phyloP scores from a whole-genome alignment of 2,113 vertebrate genomes.

The Turdus rufiventris region DNA sequence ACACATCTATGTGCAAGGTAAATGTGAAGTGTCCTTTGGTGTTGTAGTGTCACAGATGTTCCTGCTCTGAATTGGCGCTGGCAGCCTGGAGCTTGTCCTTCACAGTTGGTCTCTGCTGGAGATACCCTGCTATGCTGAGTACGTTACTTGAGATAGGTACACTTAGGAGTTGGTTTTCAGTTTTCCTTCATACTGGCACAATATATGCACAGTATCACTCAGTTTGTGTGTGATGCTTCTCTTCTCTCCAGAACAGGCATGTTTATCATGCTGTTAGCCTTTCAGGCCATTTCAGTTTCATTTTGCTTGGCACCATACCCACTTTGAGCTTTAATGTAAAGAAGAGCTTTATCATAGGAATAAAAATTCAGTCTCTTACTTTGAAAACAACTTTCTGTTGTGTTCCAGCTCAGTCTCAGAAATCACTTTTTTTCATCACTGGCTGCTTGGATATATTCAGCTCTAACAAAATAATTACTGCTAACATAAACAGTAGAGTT shows the following conservation, averaged over 20 bases:
- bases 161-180: not conserved
- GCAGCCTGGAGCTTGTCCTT: rapidly evolving
- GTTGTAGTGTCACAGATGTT: not conserved
- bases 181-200: not conserved
- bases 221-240: not conserved
- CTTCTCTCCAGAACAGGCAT: not conserved
- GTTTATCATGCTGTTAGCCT: not conserved
- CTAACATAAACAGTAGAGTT: not conserved
- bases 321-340: not conserved
- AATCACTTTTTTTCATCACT: not conserved
- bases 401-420: not conserved
- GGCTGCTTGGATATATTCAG: not conserved
- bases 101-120: rapidly evolving
- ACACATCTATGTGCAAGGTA: not conserved
- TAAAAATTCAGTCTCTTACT: not conserved
- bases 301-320: not conserved
- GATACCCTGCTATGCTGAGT: rapidly evolving
- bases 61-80: rapidly evolving
- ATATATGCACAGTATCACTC: rapidly evolving
- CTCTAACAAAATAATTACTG: not conserved
- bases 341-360: not conserved
- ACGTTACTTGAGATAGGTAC: not conserved
- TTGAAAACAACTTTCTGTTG: not conserved
- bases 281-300: not conserved
- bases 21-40: not conserved